Percentiles rank a stretch among this genome's conserved stretches.
Conservation (phyloP, 2,797 vertebrate species). For the Smutsia gigantea region DNA sequence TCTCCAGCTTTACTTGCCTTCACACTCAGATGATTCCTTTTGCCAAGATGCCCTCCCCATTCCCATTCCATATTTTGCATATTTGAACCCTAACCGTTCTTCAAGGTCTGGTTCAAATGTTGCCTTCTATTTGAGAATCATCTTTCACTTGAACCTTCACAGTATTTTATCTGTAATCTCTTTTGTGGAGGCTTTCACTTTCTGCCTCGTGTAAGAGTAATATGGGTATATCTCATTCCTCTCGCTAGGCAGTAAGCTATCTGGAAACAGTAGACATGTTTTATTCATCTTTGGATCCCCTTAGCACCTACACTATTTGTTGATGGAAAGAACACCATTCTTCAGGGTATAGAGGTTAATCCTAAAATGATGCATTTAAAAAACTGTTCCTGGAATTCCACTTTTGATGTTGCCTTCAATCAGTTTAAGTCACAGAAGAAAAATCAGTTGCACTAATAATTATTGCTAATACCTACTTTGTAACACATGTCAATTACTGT, state of each 20-base stretch:
- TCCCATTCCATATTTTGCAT: background rate
- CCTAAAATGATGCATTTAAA: background rate
- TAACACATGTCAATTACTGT: background rate
- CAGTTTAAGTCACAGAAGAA: background rate
- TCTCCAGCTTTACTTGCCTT: background rate
- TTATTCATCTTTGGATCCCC: background rate
- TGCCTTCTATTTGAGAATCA: background rate
- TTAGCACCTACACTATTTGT: background rate
- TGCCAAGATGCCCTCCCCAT: background rate
- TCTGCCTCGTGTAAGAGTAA: background rate
- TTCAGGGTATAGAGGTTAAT: background rate
- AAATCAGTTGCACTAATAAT: background rate
- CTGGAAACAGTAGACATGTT: background rate
- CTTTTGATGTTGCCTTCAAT: background rate
- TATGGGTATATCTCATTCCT: background rate
- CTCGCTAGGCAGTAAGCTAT: background rate
- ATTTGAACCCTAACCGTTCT: background rate
- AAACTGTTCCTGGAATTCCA: background rate
- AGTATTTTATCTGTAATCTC: background rate
- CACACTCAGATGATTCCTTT: background rate
- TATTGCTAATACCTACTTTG: background rate
- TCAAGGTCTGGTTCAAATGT: background rate
- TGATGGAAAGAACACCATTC: background rate
- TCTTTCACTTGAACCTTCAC: background rate
- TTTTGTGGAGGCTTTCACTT: background rate